Evolutionary conservation across 1,140 invertebrate species (phyloP).

Genomic region (Drosophila tsacasi): DNA sequence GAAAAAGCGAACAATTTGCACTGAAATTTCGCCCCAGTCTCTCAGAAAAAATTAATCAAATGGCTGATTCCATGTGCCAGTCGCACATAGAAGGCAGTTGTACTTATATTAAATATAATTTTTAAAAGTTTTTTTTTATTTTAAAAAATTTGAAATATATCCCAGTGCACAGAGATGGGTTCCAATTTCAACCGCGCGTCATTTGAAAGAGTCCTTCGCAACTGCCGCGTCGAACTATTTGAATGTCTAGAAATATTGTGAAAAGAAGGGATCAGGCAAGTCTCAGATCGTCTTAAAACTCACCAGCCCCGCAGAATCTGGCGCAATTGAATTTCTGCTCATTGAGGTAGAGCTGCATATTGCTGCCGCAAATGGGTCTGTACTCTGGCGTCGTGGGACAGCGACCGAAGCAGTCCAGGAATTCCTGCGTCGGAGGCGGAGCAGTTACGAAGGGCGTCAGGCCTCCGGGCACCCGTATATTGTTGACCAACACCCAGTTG

Average conservation of each 20-base stretch:
- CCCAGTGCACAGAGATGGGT: too few relatives aligned
- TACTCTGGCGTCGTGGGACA: slow-evolving; percentile 88
- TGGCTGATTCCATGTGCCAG: neutral
- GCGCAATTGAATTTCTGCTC: slow-evolving; percentile 87
- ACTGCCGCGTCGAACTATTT: slow-evolving; percentile 74
- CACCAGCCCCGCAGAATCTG: slow-evolving; percentile 87
- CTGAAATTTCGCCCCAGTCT: neutral
- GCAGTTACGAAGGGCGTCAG: slow-evolving; percentile 60
- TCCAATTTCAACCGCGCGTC: slow-evolving; percentile 58
- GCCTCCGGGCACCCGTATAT: slow-evolving; percentile 45
- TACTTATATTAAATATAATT: neutral
- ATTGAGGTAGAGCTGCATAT: slow-evolving; percentile 88
- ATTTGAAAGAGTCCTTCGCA: slow-evolving; percentile 79
- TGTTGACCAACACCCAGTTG: slow-evolving; percentile 72
- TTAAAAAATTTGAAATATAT: neutral
- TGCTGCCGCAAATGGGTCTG: slow-evolving; percentile 90
- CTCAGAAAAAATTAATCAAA: neutral
- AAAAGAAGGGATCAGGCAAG: neutral
- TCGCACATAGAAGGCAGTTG: neutral
- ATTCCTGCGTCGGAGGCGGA: slow-evolving; percentile 66
- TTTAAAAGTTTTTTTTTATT: neutral
- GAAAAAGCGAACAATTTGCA: neutral
- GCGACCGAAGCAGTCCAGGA: slow-evolving; percentile 81
- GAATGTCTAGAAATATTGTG: slow-evolving; percentile 56
- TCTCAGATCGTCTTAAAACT: slow-evolving; percentile 32